Conservation (phyloP, 2,888 invertebrate species). For the Amblyteles armatorius region DNA sequence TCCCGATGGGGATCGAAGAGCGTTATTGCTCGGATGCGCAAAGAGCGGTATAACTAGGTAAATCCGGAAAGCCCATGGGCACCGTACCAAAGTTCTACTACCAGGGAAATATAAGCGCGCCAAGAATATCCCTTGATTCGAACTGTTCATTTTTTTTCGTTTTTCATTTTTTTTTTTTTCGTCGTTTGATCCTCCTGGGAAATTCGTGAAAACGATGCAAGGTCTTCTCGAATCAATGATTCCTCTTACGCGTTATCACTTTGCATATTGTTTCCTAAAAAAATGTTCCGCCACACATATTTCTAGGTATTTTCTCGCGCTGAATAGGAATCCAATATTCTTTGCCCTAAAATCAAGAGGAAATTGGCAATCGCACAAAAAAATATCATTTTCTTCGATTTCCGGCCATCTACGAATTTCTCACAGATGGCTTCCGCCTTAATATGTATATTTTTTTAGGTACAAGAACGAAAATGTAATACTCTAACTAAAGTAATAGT, state of each 20-base stretch:
- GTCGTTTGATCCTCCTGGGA: conserved; percentile 48
- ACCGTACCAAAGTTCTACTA: conserved; percentile 41
- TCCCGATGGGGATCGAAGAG: conserved; percentile 40
- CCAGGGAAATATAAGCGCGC: conserved; percentile 15
- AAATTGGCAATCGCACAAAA: too few species aligned
- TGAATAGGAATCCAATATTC: too few species aligned
- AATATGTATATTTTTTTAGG: background rate
- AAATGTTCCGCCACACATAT: too few species aligned
- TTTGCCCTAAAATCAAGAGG: too few species aligned
- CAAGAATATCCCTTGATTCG: background rate
- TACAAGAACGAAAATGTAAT: background rate
- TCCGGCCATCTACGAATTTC: background rate
- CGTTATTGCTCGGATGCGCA: conserved; percentile 18
- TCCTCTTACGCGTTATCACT: conserved; percentile 47
- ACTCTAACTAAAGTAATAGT: background rate
- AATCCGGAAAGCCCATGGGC: conserved; percentile 43
- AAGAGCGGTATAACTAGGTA: conserved; percentile 26
- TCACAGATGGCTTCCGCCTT: background rate
- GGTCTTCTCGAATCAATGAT: conserved; percentile 42
- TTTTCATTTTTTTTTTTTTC: conserved; percentile 11
- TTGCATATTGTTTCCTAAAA: conserved; percentile 27
- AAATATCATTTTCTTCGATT: too few species aligned
- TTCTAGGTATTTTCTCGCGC: too few species aligned
- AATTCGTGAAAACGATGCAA: conserved; percentile 50
- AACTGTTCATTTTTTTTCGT: conserved; percentile 9